Conservation (phyloP, 2,797 vertebrate genomes). For the Clarias platycephalus region DNA sequence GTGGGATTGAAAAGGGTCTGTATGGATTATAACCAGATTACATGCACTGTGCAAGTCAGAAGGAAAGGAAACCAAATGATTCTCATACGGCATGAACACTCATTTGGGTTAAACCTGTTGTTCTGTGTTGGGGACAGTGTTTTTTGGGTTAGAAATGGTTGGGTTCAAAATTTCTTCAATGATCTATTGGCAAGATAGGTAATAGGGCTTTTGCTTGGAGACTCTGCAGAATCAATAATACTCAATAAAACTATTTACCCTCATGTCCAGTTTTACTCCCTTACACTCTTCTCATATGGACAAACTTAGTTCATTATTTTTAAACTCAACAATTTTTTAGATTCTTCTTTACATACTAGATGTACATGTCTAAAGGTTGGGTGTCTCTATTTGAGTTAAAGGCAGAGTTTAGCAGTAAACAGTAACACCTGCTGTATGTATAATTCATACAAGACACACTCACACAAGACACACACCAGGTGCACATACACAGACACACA, state of each 20-base stretch:
- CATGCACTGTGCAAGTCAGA: constrained; percentile 25
- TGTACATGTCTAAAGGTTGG: constrained; percentile 32
- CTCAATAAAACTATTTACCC: constrained; percentile 1
- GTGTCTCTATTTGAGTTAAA: constrained; percentile 41
- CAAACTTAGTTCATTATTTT: not conserved
- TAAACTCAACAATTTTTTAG: not conserved
- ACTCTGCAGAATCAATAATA: not conserved
- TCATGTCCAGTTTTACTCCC: not conserved
- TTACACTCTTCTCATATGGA: not conserved
- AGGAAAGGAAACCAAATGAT: constrained; percentile 22
- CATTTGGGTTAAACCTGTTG: not conserved
- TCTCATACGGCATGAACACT: not conserved
- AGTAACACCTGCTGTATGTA: constrained; percentile 75
- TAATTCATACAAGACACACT: constrained; percentile 57
- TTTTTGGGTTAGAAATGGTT: not conserved
- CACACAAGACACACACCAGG: constrained; percentile 51
- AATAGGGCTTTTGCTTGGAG: not conserved
- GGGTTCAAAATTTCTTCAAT: not conserved
- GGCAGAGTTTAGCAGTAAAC: constrained; percentile 61
- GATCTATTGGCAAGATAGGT: not conserved
- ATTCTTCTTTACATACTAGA: constrained; percentile 22
- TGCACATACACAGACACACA: constrained; percentile 25
- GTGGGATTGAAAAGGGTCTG: constrained; percentile 23
- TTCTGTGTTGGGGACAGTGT: not conserved
- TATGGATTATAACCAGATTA: constrained; percentile 18